Percentiles rank a stretch among this genome's conserved stretches.
Evolutionary conservation across 1,140 invertebrate species (phyloP).

Genomic region (Chrysopa pallens): DNA sequence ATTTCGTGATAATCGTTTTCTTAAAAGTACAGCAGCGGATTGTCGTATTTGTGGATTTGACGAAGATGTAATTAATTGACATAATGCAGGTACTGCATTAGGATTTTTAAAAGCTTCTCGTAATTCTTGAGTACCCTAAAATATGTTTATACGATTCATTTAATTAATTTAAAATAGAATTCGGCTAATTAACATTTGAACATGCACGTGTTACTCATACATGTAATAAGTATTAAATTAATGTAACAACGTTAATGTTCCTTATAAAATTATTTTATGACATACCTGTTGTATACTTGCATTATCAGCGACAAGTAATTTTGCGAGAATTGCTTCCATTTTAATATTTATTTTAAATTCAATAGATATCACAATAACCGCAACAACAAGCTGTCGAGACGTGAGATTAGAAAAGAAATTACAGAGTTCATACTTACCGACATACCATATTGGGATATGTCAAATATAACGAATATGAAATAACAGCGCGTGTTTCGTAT

Average conservation of each 20-base stretch:
- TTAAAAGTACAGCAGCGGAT: constrained; percentile 42
- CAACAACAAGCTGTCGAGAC: too few species aligned
- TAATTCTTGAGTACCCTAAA: constrained; percentile 42
- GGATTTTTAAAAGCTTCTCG: constrained; percentile 42
- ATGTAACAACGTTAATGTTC: background rate
- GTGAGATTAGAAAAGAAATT: too few species aligned
- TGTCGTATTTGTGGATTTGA: constrained; percentile 41
- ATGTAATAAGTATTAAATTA: background rate
- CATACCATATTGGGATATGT: too few species aligned
- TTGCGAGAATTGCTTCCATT: constrained; percentile 16
- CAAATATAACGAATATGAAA: too few species aligned
- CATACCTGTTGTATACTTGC: constrained; percentile 26
- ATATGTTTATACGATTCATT: constrained; percentile 2
- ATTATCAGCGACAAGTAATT: constrained; percentile 16
- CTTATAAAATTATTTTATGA: background rate
- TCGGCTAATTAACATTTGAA: background rate
- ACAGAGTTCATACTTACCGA: too few species aligned
- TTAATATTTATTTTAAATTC: background rate
- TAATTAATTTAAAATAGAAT: background rate
- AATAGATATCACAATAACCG: too few species aligned
- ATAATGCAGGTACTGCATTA: constrained; percentile 33
- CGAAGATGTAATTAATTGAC: constrained; percentile 32
- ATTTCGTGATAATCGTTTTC: constrained; percentile 35
- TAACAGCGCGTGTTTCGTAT: too few species aligned
- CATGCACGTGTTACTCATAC: background rate